Evolutionary conservation across 2,113 vertebrate species (phyloP).

Genomic region (Pseudopipra pipra): DNA sequence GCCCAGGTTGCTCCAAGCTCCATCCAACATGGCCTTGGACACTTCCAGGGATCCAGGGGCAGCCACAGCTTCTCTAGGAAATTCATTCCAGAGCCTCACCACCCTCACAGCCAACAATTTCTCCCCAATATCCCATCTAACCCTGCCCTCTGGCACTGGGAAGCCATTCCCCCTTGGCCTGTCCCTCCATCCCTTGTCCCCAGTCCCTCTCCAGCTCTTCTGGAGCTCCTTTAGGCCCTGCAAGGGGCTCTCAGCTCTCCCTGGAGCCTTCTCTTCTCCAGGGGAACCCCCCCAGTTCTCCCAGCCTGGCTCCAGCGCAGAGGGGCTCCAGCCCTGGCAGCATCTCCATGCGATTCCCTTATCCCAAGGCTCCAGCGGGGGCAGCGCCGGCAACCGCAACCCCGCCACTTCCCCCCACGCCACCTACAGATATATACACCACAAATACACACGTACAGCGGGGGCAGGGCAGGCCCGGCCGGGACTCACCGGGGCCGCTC

Average conservation of each 20-base stretch:
- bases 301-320: neutral
- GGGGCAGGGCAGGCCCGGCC: no score
- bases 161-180: neutral
- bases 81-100: accelerated
- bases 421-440: no score
- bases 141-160: neutral
- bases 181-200: neutral
- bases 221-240: neutral
- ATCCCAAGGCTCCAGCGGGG: neutral
- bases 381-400: neutral
- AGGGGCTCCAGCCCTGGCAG: neutral
- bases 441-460: accelerated
- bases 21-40: accelerated
- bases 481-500: neutral
- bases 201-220: neutral
- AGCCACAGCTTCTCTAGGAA: neutral
- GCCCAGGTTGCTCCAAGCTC: accelerated
- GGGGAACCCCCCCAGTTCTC: neutral
- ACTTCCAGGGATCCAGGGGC: neutral
- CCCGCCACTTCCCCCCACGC: accelerated
- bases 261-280: accelerated
- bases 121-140: accelerated
- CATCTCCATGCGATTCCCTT: neutral
- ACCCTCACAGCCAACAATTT: accelerated
- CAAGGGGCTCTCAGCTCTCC: accelerated